Conservation (phyloP, 1,140 invertebrate genomes). For the Littorina saxatilis region DNA sequence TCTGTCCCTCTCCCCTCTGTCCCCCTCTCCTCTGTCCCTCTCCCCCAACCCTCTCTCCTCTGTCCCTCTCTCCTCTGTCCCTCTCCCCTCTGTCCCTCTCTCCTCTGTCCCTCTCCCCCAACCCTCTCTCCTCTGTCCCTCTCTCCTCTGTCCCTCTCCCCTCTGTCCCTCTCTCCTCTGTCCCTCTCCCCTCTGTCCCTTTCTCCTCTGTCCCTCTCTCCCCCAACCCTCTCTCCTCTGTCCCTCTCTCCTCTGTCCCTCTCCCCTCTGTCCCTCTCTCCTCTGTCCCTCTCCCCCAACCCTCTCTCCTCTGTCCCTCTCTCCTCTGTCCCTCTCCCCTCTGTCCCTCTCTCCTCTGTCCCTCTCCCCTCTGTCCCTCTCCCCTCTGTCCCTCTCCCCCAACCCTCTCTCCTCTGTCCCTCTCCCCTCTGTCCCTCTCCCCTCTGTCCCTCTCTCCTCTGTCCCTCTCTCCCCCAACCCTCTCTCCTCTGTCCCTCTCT, state of each 20-base stretch:
- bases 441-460: too few species aligned
- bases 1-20: constrained; percentile 4
- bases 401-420: neutral
- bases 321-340: neutral
- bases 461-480: too few species aligned
- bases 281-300: too few species aligned
- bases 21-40: neutral
- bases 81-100: constrained; percentile 10
- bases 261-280: too few species aligned
- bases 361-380: neutral
- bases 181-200: neutral
- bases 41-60: neutral
- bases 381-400: neutral
- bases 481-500: too few species aligned
- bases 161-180: neutral
- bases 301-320: neutral
- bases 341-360: neutral
- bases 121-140: too few species aligned
- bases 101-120: neutral
- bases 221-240: too few species aligned
- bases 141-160: too few species aligned
- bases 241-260: too few species aligned
- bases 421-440: too few species aligned
- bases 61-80: neutral
- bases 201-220: too few species aligned